Conservation (phyloP, 2,888 invertebrate species). For the Lycaena phlaeas region DNA sequence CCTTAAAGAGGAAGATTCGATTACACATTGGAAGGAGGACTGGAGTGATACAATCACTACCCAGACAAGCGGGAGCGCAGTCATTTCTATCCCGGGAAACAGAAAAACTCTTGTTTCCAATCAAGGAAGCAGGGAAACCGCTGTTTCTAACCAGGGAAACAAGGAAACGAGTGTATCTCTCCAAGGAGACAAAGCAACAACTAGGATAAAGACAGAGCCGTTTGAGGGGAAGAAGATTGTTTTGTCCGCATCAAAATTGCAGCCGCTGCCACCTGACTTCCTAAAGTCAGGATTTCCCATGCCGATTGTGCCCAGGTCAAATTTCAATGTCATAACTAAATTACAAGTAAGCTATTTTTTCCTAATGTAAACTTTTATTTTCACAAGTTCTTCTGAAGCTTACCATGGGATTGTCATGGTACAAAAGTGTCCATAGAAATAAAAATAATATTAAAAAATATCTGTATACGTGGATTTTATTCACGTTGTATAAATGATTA, state of each 20-base stretch:
- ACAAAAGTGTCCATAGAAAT: no score
- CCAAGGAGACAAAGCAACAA: neutral
- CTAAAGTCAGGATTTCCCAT: slow-evolving; percentile 10
- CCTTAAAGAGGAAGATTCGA: neutral
- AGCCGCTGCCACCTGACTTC: slow-evolving; percentile 49
- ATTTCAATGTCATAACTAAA: slow-evolving; percentile 8
- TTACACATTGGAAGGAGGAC: neutral
- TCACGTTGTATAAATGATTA: no score
- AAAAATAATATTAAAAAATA: no score
- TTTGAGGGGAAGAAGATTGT: slow-evolving; percentile 32
- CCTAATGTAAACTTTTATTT: no score
- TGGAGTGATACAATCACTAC: no score
- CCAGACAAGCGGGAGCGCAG: no score
- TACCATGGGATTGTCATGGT: no score
- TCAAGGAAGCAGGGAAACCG: no score
- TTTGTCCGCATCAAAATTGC: slow-evolving; percentile 53
- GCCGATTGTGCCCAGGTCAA: neutral
- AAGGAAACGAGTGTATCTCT: neutral
- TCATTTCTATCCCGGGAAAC: no score
- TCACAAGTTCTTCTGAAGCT: no score
- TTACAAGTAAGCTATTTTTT: slow-evolving; percentile 12
- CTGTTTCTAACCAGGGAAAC: neutral
- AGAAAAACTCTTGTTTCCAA: no score
- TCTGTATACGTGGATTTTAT: no score
- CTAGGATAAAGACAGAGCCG: slow-evolving; percentile 11